These are phyloP conservation scores for Leptinotarsa haldemani DNA, from an alignment of 2,888 invertebrate genomes.

Conservation along the genomic window DNA sequence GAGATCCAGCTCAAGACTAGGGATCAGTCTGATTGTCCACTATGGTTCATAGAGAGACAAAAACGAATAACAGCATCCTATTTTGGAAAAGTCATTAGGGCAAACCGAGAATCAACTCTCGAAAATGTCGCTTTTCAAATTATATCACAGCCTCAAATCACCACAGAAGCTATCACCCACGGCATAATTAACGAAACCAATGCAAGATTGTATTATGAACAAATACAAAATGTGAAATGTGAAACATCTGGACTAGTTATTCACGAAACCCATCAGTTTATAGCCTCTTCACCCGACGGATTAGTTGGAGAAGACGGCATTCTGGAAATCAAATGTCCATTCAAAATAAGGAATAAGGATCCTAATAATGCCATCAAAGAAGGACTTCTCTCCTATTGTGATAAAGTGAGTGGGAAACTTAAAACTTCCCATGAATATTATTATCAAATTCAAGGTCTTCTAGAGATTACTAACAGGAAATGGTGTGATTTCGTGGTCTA, in stretches of 20 bases:
- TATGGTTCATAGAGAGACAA: neutral
- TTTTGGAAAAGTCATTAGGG: neutral
- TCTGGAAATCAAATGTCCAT: neutral
- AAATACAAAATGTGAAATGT: neutral
- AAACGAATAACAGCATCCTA: neutral
- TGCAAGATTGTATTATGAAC: neutral
- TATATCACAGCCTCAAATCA: neutral
- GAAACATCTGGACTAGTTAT: neutral
- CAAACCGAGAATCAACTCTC: neutral
- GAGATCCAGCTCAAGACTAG: neutral
- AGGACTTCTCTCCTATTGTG: neutral
- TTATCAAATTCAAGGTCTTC: neutral
- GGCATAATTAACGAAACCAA: neutral
- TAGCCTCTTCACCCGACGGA: neutral
- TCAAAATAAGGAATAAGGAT: conserved; percentile 3
- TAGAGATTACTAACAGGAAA: neutral
- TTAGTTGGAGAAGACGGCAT: neutral
- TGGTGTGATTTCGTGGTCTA: neutral
- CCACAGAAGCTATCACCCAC: neutral
- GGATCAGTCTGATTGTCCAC: neutral
- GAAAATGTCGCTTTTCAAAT: neutral
- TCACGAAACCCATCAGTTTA: neutral
- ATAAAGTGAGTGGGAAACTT: neutral
- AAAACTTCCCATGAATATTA: neutral
- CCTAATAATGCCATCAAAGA: neutral